Evolutionary conservation across 2,113 vertebrate genomes (phyloP).

Genomic region (Phylloscopus trochiloides): DNA sequence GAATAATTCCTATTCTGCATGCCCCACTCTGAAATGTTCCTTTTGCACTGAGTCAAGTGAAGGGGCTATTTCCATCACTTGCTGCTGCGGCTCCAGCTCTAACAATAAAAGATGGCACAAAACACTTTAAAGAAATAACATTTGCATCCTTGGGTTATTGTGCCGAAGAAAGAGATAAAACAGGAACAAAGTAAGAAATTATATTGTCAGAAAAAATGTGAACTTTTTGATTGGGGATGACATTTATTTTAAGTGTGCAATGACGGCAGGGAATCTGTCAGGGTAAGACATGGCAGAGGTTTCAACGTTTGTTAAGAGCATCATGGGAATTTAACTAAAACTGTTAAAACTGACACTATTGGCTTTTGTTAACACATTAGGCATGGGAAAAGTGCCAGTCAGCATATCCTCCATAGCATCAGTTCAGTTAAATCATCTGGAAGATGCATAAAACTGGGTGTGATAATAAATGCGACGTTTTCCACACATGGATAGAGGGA

Average conservation of each 20-base stretch:
- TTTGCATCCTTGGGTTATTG: neutral
- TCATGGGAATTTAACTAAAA: constrained; percentile 88
- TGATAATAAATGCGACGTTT: constrained; percentile 67
- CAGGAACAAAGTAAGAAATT: constrained; percentile 83
- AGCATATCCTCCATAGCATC: constrained; percentile 83
- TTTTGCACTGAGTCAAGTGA: neutral
- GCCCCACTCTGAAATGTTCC: neutral
- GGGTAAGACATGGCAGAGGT: constrained; percentile 86
- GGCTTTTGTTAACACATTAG: constrained; percentile 92
- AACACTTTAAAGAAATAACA: constrained; percentile 35
- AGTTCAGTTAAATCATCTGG: constrained; percentile 82
- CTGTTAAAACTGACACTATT: constrained; percentile 90
- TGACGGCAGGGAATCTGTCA: constrained; percentile 85
- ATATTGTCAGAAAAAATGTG: constrained; percentile 82
- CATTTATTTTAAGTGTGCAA: constrained; percentile 85
- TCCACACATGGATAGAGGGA: constrained; percentile 54
- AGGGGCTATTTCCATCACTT: neutral
- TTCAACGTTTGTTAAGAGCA: constrained; percentile 86
- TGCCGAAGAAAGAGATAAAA: constrained; percentile 68
- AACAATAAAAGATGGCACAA: constrained; percentile 45
- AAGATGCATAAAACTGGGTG: constrained; percentile 76
- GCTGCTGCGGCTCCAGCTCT: neutral
- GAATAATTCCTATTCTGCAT: neutral
- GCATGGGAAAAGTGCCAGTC: constrained; percentile 92
- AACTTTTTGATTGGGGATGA: constrained; percentile 86